phyloP scores from a whole-genome alignment of 2,113 vertebrate species.

The Sinocyclocheilus anshuiensis region DNA sequence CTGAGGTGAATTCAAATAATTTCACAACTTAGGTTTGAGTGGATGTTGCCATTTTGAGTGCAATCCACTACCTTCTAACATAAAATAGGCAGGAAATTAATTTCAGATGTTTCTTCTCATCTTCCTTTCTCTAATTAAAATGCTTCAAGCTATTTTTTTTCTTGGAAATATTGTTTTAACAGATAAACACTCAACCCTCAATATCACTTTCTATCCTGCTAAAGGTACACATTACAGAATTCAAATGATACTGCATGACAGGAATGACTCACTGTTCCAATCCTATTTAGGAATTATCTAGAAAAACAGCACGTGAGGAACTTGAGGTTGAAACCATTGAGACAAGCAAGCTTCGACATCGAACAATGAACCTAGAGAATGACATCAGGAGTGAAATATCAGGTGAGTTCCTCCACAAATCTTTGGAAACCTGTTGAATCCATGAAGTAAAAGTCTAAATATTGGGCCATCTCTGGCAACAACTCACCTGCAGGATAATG shows the following conservation, averaged over 20 bases:
- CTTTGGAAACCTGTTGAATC: not conserved
- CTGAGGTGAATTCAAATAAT: not conserved
- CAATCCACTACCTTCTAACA: not conserved
- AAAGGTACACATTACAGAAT: not conserved
- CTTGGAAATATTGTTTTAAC: not conserved
- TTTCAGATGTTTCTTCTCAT: not conserved
- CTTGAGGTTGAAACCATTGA: slow-evolving; percentile 84
- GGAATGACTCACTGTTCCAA: not conserved
- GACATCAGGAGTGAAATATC: slow-evolving; percentile 69
- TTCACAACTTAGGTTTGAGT: not conserved
- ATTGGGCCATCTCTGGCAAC: not conserved
- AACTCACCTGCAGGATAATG: not conserved
- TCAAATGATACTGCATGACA: not conserved
- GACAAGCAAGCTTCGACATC: slow-evolving; percentile 76
- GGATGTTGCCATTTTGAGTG: not conserved
- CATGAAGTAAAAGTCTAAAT: not conserved
- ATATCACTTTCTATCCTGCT: not conserved
- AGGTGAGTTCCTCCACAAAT: slow-evolving; percentile 64
- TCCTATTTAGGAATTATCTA: slow-evolving; percentile 71
- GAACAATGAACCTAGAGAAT: slow-evolving; percentile 62
- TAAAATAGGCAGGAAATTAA: not conserved
- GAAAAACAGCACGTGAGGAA: slow-evolving; percentile 71
- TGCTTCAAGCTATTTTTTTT: not conserved
- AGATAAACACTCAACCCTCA: not conserved
- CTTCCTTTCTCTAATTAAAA: not conserved